phyloP scores from a whole-genome alignment of 2,797 vertebrate species.

The Jordanella pulchra region DNA sequence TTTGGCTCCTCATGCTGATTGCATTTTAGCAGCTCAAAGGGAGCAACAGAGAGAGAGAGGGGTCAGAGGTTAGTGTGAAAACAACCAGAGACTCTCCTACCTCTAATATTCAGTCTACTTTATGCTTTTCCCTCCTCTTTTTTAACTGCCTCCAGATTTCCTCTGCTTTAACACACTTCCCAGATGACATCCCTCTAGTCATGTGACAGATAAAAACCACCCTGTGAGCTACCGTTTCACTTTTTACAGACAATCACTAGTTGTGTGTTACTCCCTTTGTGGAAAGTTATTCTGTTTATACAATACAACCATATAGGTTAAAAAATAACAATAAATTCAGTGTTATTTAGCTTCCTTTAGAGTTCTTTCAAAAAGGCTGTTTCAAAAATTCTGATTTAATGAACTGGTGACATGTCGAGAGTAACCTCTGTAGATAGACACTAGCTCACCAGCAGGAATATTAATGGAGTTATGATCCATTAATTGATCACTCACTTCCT shows the following conservation, averaged over 20 bases:
- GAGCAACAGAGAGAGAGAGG: slow-evolving; percentile 62
- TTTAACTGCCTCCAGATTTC: slow-evolving; percentile 79
- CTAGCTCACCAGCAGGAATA: not conserved
- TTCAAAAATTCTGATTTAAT: not conserved
- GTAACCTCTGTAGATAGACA: not conserved
- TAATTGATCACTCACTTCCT: not conserved
- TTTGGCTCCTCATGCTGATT: slow-evolving; percentile 69
- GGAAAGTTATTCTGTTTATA: not conserved
- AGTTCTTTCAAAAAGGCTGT: not conserved
- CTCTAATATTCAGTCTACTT: slow-evolving; percentile 68
- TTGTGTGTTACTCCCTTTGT: slow-evolving; percentile 1
- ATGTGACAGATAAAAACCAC: slow-evolving; percentile 60
- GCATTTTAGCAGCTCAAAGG: slow-evolving; percentile 77
- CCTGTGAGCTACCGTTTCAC: slow-evolving; percentile 57
- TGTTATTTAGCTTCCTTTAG: not conserved
- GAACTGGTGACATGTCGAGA: not conserved
- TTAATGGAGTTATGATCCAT: not conserved
- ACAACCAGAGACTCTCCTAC: slow-evolving; percentile 58
- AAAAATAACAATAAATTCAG: not conserved
- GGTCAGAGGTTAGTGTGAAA: slow-evolving; percentile 71
- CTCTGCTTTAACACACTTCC: slow-evolving; percentile 63
- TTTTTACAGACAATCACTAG: slow-evolving; percentile 19
- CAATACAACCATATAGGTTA: not conserved
- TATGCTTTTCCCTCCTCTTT: slow-evolving; percentile 22
- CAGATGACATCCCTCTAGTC: slow-evolving; percentile 69